Evolutionary conservation across 2,113 vertebrate genomes (phyloP), one percentile per base, ranked within the genome.

Genomic region (Peromyscus californicus): DNA sequence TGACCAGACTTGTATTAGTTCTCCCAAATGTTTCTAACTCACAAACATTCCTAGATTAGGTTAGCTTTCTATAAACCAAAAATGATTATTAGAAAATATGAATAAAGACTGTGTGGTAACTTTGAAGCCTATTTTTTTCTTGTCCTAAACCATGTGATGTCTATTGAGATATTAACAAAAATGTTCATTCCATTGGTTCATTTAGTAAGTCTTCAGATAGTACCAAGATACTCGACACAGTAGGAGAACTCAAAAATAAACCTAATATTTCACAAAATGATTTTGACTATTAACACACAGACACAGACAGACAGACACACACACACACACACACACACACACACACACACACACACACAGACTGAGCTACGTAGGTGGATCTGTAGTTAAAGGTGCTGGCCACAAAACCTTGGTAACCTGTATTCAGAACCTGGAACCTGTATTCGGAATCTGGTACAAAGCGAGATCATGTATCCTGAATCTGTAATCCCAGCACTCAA

Each of bases 1-100:
- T 92, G 69, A 87, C 57, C 29, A 90, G 21, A 72, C 2, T 36
- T 91, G 1, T 48, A 33, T 89, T 88, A 69, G 48, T 42, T 86
- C 24, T 57, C 33, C 11, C 11, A 72, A 82, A 45, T 85, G 31
- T 79, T 70, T 97, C 67, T 79, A 94, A 91, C 26, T 3, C 54
- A 92, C 29, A 29, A n/a, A 67, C 13, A 0, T 86, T 86, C 31
- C 61, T 91, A n/a, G 74, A 76, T 82, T 85, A 75, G 22, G 10
- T 3, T 94, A 45, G 36, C 21, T 93, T 95, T 96, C 33, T 26
- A 79, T 15, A 31, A 72, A 33, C 83, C 19, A 91, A 84, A 94
- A 51, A n/a, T 36, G 29, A n/a, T 4, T 33, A 48, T 92, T 74
- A 39, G 9, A 86, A 93, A 48, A 8, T 79, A 39, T 29, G 11